Conservation (phyloP, 2,113 vertebrate genomes). For the Anoplopoma fimbria region DNA sequence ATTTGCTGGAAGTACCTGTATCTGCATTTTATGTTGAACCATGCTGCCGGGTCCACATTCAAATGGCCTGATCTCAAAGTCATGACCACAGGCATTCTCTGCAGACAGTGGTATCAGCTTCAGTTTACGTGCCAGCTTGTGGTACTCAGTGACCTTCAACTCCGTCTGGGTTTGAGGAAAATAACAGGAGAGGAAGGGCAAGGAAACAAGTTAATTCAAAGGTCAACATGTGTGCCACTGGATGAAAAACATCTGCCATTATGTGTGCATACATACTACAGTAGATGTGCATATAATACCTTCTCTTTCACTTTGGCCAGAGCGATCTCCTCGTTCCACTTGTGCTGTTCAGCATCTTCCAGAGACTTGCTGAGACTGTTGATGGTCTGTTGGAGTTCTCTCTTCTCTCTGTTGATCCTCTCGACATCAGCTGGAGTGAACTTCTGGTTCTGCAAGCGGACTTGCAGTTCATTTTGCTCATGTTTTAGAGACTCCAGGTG, state of each 20-base stretch:
- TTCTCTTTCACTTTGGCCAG: conserved; percentile 91
- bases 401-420: conserved; percentile 93
- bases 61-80: conserved; percentile 92
- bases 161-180: conserved; percentile 82
- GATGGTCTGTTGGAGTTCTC: conserved; percentile 91
- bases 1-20: conserved; percentile 83
- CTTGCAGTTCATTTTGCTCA: conserved; percentile 87
- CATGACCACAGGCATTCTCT: conserved; percentile 91
- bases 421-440: conserved; percentile 94
- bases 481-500: conserved; percentile 89
- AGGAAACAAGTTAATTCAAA: not conserved
- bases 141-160: conserved; percentile 89
- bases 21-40: conserved; percentile 87
- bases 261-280: not conserved
- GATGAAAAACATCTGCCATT: not conserved
- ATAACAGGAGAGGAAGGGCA: not conserved
- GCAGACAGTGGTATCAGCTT: conserved; percentile 92
- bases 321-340: conserved; percentile 95
- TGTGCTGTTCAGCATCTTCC: conserved; percentile 89
- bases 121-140: conserved; percentile 93
- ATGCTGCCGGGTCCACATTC: conserved; percentile 84
- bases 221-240: not conserved
- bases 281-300: conserved; percentile 75
- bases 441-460: conserved; percentile 91
- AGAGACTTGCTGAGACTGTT: conserved; percentile 87